Conservation (phyloP, 2,888 invertebrate species). For the Capitulum mitella region DNA sequence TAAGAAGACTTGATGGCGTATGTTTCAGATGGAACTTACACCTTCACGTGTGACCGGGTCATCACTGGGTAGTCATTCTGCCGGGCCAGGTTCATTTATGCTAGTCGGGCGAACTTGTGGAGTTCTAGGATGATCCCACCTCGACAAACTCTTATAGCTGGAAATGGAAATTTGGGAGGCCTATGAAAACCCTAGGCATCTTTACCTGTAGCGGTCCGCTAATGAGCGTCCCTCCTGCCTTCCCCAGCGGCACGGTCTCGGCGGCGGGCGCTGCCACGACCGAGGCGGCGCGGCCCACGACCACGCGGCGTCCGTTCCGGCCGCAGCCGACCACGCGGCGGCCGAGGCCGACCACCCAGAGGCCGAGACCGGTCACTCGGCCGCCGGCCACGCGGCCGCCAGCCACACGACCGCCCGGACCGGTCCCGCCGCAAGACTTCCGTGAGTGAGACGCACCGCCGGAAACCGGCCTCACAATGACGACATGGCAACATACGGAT, state of each 20-base stretch:
- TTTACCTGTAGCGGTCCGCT: no score
- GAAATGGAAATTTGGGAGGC: no score
- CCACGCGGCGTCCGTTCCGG: neutral
- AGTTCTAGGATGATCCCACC: no score
- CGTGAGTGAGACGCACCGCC: slow-evolving; percentile 7
- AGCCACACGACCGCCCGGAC: neutral
- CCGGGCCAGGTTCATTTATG: no score
- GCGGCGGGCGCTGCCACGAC: neutral
- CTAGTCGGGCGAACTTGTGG: no score
- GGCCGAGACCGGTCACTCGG: neutral
- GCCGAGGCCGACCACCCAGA: neutral
- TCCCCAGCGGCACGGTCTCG: neutral
- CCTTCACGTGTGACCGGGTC: no score
- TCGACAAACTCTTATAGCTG: no score
- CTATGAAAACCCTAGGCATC: no score
- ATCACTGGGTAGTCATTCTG: no score
- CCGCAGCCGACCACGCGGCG: neutral
- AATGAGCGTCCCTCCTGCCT: slow-evolving; percentile 28
- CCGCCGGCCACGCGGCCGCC: neutral
- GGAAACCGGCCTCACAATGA: neutral
- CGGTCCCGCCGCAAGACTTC: slow-evolving; percentile 6
- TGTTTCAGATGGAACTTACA: no score
- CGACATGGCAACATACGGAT: no score
- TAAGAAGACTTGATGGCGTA: slow-evolving; percentile 28
- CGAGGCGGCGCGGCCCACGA: neutral